Evolutionary conservation across 2,888 invertebrate genomes (phyloP).

Genomic region (Torymus texanus): DNA sequence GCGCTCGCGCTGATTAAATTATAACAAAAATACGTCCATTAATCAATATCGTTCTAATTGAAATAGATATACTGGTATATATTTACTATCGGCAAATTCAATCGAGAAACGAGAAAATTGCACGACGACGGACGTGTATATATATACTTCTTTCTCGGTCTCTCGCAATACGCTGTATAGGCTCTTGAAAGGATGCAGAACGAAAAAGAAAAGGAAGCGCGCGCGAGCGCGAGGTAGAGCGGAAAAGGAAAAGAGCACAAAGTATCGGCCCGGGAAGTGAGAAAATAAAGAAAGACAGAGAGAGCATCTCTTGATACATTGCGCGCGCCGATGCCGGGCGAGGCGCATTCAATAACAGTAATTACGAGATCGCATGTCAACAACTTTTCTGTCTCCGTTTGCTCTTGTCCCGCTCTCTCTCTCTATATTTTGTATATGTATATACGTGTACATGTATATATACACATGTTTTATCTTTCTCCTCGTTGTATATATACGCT

Average conservation of each 20-base stretch:
- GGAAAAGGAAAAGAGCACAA: conserved; percentile 38
- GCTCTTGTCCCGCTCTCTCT: conserved; percentile 12
- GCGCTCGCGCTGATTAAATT: conserved; percentile 9
- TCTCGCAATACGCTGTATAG: neutral
- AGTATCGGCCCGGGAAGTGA: conserved; percentile 7
- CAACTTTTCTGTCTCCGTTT: conserved; percentile 45
- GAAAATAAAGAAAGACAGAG: conserved; percentile 10
- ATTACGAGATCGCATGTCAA: conserved; percentile 57
- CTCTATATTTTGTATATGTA: neutral
- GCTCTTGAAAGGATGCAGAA: neutral
- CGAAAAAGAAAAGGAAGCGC: neutral
- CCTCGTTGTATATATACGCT: neutral
- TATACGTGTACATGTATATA: no score
- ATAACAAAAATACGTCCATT: conserved; percentile 31
- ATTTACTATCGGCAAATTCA: conserved; percentile 32
- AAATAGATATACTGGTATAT: conserved; percentile 26
- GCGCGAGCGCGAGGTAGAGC: neutral
- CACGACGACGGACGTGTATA: neutral
- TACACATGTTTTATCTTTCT: no score
- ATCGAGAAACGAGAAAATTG: conserved; percentile 49
- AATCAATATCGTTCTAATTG: conserved; percentile 47
- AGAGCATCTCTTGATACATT: conserved; percentile 2
- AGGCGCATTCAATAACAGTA: conserved; percentile 51
- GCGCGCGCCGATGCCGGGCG: neutral
- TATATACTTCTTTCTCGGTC: no score